Conservation (phyloP, 2,888 invertebrate species). For the Himalopsyche kuldschensis region DNA sequence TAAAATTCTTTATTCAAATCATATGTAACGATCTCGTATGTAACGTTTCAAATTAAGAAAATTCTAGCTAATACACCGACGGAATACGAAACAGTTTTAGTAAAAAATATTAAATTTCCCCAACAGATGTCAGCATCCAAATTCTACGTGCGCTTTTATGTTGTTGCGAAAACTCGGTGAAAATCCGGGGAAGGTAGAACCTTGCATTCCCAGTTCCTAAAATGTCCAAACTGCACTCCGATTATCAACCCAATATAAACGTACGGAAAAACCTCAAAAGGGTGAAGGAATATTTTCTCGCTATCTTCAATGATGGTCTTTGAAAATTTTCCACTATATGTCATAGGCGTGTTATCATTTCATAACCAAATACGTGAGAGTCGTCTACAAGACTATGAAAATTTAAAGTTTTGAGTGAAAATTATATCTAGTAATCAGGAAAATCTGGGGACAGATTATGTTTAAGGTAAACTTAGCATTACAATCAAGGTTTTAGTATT, state of each 20-base stretch:
- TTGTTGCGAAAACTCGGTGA: background rate
- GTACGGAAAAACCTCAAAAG: background rate
- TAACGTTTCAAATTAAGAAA: too few relatives aligned
- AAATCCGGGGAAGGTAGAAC: background rate
- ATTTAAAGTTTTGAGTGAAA: constrained; percentile 8
- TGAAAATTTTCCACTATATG: background rate
- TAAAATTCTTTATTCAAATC: too few relatives aligned
- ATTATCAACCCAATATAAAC: background rate
- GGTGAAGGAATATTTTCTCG: background rate
- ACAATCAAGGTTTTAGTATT: background rate
- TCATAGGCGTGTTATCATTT: constrained; percentile 38
- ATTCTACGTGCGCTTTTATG: background rate
- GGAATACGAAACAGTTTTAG: too few relatives aligned
- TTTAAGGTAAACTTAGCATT: constrained; percentile 22
- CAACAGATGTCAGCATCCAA: background rate
- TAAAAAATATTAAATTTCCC: background rate
- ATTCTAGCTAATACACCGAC: too few relatives aligned
- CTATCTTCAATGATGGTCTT: background rate
- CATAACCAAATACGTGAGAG: constrained; percentile 16
- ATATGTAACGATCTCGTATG: too few relatives aligned
- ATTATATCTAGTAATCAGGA: background rate
- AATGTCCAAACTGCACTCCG: background rate
- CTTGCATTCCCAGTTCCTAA: background rate
- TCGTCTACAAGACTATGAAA: background rate
- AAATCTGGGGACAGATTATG: constrained; percentile 21